Conservation (phyloP, 53 echinoderm and acorn worm species). For the Antedon mediterranea region DNA sequence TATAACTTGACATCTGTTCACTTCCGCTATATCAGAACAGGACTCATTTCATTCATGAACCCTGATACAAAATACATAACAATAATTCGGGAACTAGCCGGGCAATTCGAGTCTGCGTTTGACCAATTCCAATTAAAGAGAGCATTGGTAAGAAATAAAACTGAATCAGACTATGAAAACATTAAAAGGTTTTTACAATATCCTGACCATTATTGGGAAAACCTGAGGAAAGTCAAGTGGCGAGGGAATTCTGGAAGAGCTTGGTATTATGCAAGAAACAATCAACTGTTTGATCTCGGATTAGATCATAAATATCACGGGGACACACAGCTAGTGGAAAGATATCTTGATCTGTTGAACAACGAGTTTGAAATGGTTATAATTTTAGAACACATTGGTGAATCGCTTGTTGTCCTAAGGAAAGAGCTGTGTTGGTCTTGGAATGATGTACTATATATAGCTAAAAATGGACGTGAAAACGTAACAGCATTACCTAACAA, state of each 20-base stretch:
- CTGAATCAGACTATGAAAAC: background rate
- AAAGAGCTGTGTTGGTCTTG: slow-evolving; percentile 36
- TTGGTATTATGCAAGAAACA: slow-evolving; percentile 49
- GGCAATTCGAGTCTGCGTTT: slow-evolving; percentile 66
- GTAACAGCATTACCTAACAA: slow-evolving; percentile 1
- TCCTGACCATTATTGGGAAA: slow-evolving; percentile 31
- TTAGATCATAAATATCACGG: slow-evolving; percentile 40
- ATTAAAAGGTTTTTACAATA: slow-evolving; percentile 33
- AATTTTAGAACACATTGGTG: slow-evolving; percentile 62
- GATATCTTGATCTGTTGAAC: slow-evolving; percentile 21
- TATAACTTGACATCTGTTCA: slow-evolving; percentile 64
- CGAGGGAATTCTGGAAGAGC: slow-evolving; percentile 9
- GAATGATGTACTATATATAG: slow-evolving; percentile 49
- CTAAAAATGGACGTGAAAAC: slow-evolving; percentile 34
- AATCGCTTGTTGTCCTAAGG: slow-evolving; percentile 46
- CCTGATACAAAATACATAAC: slow-evolving; percentile 44
- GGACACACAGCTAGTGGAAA: slow-evolving; percentile 22
- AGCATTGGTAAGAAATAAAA: slow-evolving; percentile 11
- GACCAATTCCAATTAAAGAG: slow-evolving; percentile 37
- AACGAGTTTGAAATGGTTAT: slow-evolving; percentile 47
- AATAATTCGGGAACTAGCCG: slow-evolving; percentile 44
- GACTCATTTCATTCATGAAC: slow-evolving; percentile 49
- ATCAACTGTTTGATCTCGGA: slow-evolving; percentile 62
- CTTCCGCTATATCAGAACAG: slow-evolving; percentile 31
- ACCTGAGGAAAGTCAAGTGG: slow-evolving; percentile 27